phyloP scores from a whole-genome alignment of 1,140 invertebrate species.

The Antheraea mylitta region DNA sequence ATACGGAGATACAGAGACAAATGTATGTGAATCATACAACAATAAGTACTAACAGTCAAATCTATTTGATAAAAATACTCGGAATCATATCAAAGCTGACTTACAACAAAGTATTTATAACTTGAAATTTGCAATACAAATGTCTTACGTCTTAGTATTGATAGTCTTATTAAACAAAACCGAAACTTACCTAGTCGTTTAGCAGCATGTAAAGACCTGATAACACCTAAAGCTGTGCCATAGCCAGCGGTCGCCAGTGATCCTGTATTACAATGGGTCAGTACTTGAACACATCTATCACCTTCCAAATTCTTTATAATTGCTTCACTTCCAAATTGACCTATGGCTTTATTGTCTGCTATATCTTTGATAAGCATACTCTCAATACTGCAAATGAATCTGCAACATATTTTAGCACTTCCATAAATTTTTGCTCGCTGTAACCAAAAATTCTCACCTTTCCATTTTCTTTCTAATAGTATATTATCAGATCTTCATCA shows the following conservation, averaged over 20 bases:
- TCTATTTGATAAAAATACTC: too few species aligned
- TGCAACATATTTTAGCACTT: conserved; percentile 45
- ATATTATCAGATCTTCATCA: too few species aligned
- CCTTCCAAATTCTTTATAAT: conserved; percentile 82
- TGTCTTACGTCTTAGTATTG: too few species aligned
- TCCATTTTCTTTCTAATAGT: too few species aligned
- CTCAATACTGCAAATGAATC: conserved; percentile 88
- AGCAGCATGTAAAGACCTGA: conserved; percentile 87
- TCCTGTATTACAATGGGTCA: conserved; percentile 99
- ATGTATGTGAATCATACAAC: too few species aligned
- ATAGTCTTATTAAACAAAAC: conserved; percentile 5
- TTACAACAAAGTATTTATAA: too few species aligned
- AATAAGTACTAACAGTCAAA: too few species aligned
- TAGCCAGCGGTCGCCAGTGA: conserved; percentile 97
- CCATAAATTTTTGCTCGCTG: not conserved
- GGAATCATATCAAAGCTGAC: too few species aligned
- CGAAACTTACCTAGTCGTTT: conserved; percentile 84
- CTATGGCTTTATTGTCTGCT: conserved; percentile 91
- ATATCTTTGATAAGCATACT: conserved; percentile 92
- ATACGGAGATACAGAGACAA: too few species aligned
- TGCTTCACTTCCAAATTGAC: conserved; percentile 87
- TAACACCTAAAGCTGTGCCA: conserved; percentile 98
- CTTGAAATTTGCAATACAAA: too few species aligned
- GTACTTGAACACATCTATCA: conserved; percentile 82
- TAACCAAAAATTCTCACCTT: not conserved